A percentile compares a stretch with the other conserved stretches of the same genome.
Evolutionary conservation across 2,113 vertebrate species (phyloP).

Genomic region (Sphyrna mokarran): DNA sequence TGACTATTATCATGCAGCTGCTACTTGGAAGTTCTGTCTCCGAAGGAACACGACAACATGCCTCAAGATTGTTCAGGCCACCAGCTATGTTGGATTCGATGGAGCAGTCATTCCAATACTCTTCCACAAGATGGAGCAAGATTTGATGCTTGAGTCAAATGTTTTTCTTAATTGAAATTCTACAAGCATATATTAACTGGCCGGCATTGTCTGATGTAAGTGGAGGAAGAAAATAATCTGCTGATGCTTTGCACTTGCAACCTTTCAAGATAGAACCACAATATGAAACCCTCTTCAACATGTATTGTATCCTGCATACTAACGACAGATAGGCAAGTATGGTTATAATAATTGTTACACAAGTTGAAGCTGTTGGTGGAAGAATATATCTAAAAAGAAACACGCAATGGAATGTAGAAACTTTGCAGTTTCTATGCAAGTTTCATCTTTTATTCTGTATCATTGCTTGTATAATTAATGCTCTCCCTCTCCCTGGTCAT

Average conservation of each 20-base stretch:
- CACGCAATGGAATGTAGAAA: not conserved
- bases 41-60: not conserved
- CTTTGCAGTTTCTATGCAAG: not conserved
- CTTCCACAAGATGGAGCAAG: not conserved
- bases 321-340: not conserved
- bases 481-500: not conserved
- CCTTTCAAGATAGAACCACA: not conserved
- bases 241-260: not conserved
- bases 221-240: not conserved
- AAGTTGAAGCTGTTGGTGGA: not conserved
- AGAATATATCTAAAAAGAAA: not conserved
- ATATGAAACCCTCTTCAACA: not conserved
- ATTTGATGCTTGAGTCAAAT: not conserved
- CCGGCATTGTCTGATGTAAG: not conserved
- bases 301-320: not conserved
- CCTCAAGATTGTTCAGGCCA: not conserved
- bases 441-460: not conserved
- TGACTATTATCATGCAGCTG: not conserved
- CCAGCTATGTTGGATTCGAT: not conserved
- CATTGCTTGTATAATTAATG: not conserved
- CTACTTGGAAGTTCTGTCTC: not conserved
- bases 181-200: not conserved
- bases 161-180: constrained; percentile 18
- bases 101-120: not conserved
- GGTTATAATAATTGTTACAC: not conserved